Evolutionary conservation across 2,113 vertebrate genomes (phyloP).

Genomic region (Fregetta grallaria): DNA sequence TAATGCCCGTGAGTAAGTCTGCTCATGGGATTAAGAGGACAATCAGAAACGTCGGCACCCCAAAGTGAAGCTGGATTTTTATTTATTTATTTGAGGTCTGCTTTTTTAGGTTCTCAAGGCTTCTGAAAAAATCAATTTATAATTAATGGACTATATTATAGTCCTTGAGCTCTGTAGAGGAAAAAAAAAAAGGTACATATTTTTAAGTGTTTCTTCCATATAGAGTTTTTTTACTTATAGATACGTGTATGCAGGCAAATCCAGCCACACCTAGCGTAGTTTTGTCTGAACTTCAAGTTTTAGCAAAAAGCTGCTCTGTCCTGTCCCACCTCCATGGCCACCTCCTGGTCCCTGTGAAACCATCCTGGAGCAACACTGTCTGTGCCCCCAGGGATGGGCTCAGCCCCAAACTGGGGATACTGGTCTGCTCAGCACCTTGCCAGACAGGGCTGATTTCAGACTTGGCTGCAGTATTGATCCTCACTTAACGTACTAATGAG

Average conservation of each 20-base stretch:
- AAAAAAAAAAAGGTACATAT: not conserved
- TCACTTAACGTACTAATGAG: conserved; percentile 37
- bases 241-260: not conserved
- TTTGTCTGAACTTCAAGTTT: not conserved
- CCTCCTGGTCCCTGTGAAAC: not conserved
- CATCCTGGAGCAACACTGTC: accelerated
- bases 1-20: not conserved
- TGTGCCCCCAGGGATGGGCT: not conserved
- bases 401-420: not conserved
- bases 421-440: not conserved
- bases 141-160: not conserved
- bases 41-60: not conserved
- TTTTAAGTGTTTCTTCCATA: not conserved
- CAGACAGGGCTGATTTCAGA: conserved; percentile 11
- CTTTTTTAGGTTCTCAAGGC: not conserved
- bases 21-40: not conserved
- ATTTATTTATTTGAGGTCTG: not conserved
- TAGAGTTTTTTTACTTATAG: not conserved
- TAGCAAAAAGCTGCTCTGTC: not conserved
- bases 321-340: not conserved
- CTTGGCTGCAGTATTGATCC: conserved; percentile 28
- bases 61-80: not conserved
- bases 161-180: not conserved
- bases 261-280: not conserved
- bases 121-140: not conserved